Evolutionary conservation across 2,888 invertebrate genomes (phyloP).

Genomic region (Chouioia cunea): DNA sequence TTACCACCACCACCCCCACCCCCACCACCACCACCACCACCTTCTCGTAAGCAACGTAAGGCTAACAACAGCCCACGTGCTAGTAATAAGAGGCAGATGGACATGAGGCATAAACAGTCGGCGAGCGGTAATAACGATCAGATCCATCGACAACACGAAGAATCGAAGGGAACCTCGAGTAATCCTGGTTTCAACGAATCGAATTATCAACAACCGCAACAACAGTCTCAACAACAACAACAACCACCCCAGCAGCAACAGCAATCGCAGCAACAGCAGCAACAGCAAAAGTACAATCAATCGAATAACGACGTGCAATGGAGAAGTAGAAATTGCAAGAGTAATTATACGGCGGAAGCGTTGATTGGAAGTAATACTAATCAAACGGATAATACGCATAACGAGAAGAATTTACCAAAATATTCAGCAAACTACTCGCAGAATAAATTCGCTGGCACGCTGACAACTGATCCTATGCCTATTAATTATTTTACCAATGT

Average conservation of each 20-base stretch:
- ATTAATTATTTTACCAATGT: constrained; percentile 65
- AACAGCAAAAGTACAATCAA: constrained; percentile 58
- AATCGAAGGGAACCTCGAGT: constrained; percentile 55
- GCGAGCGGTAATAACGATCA: constrained; percentile 53
- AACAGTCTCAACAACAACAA: constrained; percentile 58
- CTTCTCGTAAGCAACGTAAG: constrained; percentile 63
- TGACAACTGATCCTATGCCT: constrained; percentile 59
- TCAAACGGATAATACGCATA: constrained; percentile 56
- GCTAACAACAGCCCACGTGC: constrained; percentile 61
- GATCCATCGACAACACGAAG: constrained; percentile 58
- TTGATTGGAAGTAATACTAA: constrained; percentile 62
- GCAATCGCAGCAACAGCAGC: constrained; percentile 52
- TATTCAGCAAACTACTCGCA: constrained; percentile 62
- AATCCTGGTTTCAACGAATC: constrained; percentile 51
- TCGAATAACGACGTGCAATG: constrained; percentile 63
- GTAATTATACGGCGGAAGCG: constrained; percentile 68
- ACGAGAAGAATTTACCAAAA: constrained; percentile 62
- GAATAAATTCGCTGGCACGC: constrained; percentile 62
- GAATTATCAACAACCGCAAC: constrained; percentile 53
- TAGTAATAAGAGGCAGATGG: constrained; percentile 62
- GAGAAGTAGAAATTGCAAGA: constrained; percentile 66
- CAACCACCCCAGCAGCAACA: constrained; percentile 59
- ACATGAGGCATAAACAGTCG: constrained; percentile 59
- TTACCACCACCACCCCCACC: constrained; percentile 54
- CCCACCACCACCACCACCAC: constrained; percentile 54